Evolutionary conservation across 2,113 vertebrate species (phyloP), one percentile per base, ranked within the genome.

Genomic region (Vidua macroura): DNA sequence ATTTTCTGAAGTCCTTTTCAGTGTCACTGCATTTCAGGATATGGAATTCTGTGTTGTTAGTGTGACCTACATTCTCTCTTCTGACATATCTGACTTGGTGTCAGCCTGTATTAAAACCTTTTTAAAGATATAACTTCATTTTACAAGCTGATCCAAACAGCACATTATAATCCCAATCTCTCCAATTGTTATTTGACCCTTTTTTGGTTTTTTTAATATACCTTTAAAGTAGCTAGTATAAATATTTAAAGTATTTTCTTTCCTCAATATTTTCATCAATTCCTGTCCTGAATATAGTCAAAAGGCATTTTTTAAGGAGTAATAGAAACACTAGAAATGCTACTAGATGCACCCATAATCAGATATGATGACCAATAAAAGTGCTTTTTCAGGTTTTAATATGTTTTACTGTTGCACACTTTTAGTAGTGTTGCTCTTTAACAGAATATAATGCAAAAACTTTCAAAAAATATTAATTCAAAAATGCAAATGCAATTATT

Each of bases 1-100:
- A 95, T 95, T 96, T 96, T 78, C 96, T 89, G 91, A 94, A 96
- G 88, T 82, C 94, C 91, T 94, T 95, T 96, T 93, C 96, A 96
- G 86, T 96, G 93, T 94, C 96, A 93, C 94, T 92, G 94, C 88
- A 49, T 94, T 95, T 93, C 95, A 93, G 88, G 86, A 79, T 95
- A 79, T 53, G 73, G 91, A 81, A 90, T 93, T 92, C 91, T 75
- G 31, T 94, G 83, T 86, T 92, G 92, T 92, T 96, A 93, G 72
- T 58, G 83, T 96, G 94, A 96, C 96, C 96, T 96, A 96, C 89
- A 96, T 96, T 96, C 94, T 94, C 70, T 83, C 69, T 91, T 93
- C 84, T 95, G 91, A 93, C 88, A 86, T 84, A 96, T 94, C 91
- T 95, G 94, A 91, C 80, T 92, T 75, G 53, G 39, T 88, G 77